These are phyloP conservation scores for Drosophila miranda DNA, from an alignment of 1,140 invertebrate species.

Conservation along the genomic window DNA sequence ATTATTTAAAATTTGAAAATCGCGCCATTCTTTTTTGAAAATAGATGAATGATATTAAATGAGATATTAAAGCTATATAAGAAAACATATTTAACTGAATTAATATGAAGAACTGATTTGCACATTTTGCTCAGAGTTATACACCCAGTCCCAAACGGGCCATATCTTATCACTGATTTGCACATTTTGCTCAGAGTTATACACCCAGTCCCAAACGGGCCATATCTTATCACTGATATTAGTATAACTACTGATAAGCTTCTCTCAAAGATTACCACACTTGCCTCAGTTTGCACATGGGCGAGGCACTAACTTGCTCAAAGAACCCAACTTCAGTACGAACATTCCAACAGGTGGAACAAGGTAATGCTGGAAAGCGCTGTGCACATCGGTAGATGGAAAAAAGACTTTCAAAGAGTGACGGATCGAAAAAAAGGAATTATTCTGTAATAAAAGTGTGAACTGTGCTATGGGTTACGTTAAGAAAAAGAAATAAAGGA, in stretches of 20 bases:
- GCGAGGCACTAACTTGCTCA: conserved; percentile 44
- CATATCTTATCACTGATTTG: too few species aligned
- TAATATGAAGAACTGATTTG: conserved; percentile 24
- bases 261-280: conserved; percentile 38
- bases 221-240: conserved; percentile 58
- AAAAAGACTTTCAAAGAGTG: not conserved
- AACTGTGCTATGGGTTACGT: not conserved
- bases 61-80: too few species aligned
- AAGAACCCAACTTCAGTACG: conserved; percentile 53
- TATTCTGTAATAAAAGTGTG: not conserved
- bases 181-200: conserved; percentile 47
- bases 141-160: too few species aligned
- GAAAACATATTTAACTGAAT: too few species aligned
- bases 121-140: too few species aligned
- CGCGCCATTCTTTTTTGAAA: too few species aligned
- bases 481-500: not conserved
- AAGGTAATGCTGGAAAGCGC: conserved; percentile 44
- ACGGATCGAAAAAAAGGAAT: not conserved
- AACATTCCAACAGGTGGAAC: conserved; percentile 64
- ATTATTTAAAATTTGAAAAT: too few species aligned
- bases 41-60: too few species aligned
- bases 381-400: not conserved
- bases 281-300: conserved; percentile 14
- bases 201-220: conserved; percentile 38
- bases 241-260: conserved; percentile 50